Evolutionary conservation across 2,113 vertebrate species (phyloP).

Genomic region (Ictalurus punctatus): DNA sequence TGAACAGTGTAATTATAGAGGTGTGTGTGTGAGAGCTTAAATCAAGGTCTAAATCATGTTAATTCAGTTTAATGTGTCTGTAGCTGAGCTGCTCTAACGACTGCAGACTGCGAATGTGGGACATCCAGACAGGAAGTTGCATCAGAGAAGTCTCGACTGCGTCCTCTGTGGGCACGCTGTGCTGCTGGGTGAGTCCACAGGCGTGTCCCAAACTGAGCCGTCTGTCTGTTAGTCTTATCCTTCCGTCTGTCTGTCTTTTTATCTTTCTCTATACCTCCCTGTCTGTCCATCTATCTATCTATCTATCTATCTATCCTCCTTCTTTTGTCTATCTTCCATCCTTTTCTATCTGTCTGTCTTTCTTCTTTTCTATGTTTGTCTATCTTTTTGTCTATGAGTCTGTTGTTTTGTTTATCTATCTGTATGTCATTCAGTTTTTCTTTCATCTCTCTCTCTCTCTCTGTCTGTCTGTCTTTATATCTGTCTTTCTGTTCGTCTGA

Average conservation of each 20-base stretch:
- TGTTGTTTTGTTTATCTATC: background rate
- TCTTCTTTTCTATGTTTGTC: background rate
- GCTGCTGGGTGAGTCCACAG: conserved; percentile 71
- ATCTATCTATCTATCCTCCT: background rate
- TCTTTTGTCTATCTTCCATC: no score
- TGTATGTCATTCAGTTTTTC: background rate
- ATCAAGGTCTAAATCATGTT: background rate
- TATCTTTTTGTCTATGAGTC: background rate
- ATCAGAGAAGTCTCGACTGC: conserved; percentile 73
- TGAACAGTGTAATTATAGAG: background rate
- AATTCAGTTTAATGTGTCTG: conserved; percentile 11
- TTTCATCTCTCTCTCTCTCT: background rate
- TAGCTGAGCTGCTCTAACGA: conserved; percentile 81
- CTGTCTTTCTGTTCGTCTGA: background rate
- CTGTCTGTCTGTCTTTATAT: background rate
- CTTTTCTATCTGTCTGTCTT: background rate
- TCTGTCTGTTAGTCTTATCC: background rate
- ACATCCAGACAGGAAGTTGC: conserved; percentile 62
- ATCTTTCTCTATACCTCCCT: background rate
- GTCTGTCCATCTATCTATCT: background rate
- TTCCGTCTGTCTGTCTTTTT: background rate
- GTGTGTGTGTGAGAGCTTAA: background rate
- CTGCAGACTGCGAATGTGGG: conserved; percentile 77
- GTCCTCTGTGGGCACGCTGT: conserved; percentile 72
- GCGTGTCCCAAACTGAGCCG: background rate